These are phyloP conservation scores for Takifugu ocellatus DNA, from an alignment of 2,797 vertebrate genomes.

Conservation along the genomic window DNA sequence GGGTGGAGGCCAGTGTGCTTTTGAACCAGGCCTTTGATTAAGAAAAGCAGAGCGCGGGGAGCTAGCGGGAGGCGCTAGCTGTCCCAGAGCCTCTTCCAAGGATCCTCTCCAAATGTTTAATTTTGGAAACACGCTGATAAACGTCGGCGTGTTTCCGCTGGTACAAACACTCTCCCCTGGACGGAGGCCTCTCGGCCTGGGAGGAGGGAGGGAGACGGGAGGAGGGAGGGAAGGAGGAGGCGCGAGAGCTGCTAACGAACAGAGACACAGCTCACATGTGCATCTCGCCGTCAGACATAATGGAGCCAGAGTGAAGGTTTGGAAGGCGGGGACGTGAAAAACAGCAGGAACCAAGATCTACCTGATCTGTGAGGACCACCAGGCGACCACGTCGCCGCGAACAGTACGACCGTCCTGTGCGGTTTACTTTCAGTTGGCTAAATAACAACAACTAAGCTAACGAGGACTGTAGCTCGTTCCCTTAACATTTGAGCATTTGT, in stretches of 20 bases:
- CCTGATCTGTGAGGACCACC: no score
- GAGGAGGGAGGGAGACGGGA: conserved; percentile 31
- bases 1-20: conserved; percentile 29
- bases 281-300: no score
- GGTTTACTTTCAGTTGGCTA: no score
- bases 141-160: conserved; percentile 49
- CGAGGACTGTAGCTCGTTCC: no score
- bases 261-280: not conserved
- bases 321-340: no score
- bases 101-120: conserved; percentile 55
- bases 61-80: conserved; percentile 32
- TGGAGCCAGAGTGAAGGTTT: no score
- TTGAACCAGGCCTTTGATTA: conserved; percentile 49
- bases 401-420: no score
- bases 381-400: no score
- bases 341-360: no score
- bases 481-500: not conserved
- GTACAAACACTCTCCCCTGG: conserved; percentile 50
- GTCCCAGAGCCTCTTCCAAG: conserved; percentile 45
- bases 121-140: conserved; percentile 47
- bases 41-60: conserved; percentile 27
- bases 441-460: no score
- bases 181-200: conserved; percentile 51
- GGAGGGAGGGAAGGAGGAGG: conserved; percentile 38
- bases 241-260: conserved; percentile 24